Percentiles rank a stretch among this genome's conserved stretches.
Evolutionary conservation across 1,140 invertebrate species (phyloP).

Genomic region (Drosophila subobscura): DNA sequence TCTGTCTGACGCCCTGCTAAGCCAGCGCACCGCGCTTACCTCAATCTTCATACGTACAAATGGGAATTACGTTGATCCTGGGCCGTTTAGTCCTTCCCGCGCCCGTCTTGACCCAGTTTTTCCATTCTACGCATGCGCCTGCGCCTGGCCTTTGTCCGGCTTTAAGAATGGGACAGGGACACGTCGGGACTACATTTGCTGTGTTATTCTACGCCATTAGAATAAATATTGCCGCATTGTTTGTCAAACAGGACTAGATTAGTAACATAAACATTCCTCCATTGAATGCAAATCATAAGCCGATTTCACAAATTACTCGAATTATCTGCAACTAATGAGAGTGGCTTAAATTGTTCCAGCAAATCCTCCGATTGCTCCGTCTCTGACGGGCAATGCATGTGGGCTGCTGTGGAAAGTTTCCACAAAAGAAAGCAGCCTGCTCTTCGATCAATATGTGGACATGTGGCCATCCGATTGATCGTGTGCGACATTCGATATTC

Average conservation of each 20-base stretch:
- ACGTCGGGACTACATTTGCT: constrained; percentile 29
- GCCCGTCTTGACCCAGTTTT: constrained; percentile 47
- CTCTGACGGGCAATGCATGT: background rate
- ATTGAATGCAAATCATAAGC: constrained; percentile 79
- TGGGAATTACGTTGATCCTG: constrained; percentile 61
- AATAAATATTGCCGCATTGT: constrained; percentile 83
- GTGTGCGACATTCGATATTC: constrained; percentile 24
- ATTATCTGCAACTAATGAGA: constrained; percentile 74
- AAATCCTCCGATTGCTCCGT: constrained; percentile 10
- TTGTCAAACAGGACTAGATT: constrained; percentile 83
- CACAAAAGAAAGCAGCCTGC: background rate
- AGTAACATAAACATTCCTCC: constrained; percentile 78
- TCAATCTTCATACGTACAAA: constrained; percentile 62
- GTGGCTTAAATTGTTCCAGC: constrained; percentile 45
- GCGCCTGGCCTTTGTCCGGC: constrained; percentile 28
- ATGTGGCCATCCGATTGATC: background rate
- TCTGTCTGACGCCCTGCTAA: constrained; percentile 70
- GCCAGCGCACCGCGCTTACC: constrained; percentile 46
- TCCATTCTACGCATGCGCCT: constrained; percentile 38
- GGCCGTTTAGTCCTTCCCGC: constrained; percentile 35
- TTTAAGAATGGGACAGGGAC: constrained; percentile 5
- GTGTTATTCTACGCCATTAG: constrained; percentile 79
- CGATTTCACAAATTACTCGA: constrained; percentile 78
- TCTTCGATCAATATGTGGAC: background rate
- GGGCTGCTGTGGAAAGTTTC: background rate